Conservation (phyloP, 2,113 vertebrate genomes). For the Daubentonia madagascariensis region DNA sequence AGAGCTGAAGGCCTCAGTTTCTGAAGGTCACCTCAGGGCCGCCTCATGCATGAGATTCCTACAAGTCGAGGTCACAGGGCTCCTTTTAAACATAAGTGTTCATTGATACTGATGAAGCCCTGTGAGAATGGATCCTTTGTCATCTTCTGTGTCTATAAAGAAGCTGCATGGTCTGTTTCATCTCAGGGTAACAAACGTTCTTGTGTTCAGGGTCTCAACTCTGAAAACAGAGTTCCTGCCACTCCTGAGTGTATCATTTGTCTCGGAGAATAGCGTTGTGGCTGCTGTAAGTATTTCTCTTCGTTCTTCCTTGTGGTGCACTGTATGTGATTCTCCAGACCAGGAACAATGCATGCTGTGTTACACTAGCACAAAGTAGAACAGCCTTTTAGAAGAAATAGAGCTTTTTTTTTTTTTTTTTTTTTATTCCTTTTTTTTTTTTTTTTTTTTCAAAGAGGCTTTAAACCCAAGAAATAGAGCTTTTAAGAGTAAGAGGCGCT, state of each 20-base stretch:
- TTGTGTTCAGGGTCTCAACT: conserved; percentile 91
- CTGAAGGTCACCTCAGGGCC: not conserved
- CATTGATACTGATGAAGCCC: not conserved
- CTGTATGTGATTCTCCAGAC: not conserved
- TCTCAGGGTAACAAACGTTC: conserved; percentile 72
- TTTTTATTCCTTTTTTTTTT: too few relatives aligned
- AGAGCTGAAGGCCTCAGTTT: not conserved
- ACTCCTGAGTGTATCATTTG: conserved; percentile 95
- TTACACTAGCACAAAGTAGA: not conserved
- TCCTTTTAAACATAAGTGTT: not conserved
- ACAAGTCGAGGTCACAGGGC: not conserved
- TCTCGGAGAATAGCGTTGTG: conserved; percentile 97
- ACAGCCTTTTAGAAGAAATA: not conserved
- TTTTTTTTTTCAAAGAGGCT: too few relatives aligned
- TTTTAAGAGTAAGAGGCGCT: not conserved
- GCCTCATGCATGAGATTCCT: not conserved
- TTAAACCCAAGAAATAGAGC: not conserved
- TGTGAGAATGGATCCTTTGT: conserved; percentile 40
- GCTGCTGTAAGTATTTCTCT: conserved; percentile 91
- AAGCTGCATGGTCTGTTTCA: not conserved
- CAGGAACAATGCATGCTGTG: not conserved
- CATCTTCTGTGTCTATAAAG: not conserved
- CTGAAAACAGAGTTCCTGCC: conserved; percentile 99
- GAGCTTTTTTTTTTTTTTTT: too few relatives aligned
- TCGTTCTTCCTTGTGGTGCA: not conserved